phyloP scores from a whole-genome alignment of 2,888 invertebrate species.

The Limnephilus auricula region DNA sequence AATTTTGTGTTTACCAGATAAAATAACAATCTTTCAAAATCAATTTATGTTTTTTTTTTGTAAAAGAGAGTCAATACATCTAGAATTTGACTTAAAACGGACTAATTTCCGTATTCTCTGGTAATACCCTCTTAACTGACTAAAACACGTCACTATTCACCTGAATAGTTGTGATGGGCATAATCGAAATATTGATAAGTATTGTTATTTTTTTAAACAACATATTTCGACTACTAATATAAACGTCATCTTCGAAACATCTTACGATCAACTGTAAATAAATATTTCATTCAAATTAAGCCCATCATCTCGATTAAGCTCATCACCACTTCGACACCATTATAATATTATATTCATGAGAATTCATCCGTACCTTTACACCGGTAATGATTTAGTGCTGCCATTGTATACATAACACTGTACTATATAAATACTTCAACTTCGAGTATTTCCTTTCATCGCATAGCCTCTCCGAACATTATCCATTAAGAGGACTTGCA shows the following conservation, averaged over 20 bases:
- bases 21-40: too few relatives aligned
- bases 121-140: too few relatives aligned
- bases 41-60: too few relatives aligned
- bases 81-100: too few relatives aligned
- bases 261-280: background rate
- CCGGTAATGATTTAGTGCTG: background rate
- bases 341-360: background rate
- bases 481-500: background rate
- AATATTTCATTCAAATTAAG: too few relatives aligned
- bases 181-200: background rate
- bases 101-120: too few relatives aligned
- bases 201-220: background rate
- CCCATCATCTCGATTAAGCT: too few relatives aligned
- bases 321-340: background rate
- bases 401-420: background rate
- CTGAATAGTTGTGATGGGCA: too few relatives aligned
- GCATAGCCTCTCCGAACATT: background rate
- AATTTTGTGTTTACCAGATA: too few relatives aligned
- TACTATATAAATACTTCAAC: background rate
- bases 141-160: too few relatives aligned
- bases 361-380: constrained; percentile 6
- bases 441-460: constrained; percentile 2
- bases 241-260: background rate
- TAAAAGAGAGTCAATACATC: too few relatives aligned
- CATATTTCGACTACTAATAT: background rate